Evolutionary conservation across 2,888 invertebrate genomes (phyloP), one percentile per base, ranked within the genome.

Genomic region (Blera fallax): DNA sequence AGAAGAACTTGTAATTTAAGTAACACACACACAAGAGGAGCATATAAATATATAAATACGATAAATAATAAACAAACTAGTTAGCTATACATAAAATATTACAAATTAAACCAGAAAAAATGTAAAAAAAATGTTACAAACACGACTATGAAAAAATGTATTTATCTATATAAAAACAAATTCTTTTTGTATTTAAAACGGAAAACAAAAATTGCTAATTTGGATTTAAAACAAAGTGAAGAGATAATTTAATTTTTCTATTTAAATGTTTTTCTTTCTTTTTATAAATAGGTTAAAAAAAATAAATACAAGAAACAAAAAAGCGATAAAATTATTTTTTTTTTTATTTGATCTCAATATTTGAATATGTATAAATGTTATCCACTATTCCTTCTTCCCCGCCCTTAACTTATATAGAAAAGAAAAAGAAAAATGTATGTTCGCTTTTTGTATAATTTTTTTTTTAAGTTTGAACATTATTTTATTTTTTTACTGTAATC

Each of bases 271-370:
- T 78, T 82, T 78, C 60, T 76, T 69, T 80, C 52, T 67, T 81
- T 80, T 18, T 40, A 67, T 21, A 81, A 62, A 67, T 84, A 87
- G 54, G 73, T 79, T 84, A 34, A 74, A 34, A 56, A 64, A 76
- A 76, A 40, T 24, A 24, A 24, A 24, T 24, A 24, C 14, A 40
- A 74, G 56, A 67, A 56, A 58, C 24, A 56, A 67, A 80, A 64
- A 70, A 77, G 70, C 69, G 74, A 70, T 76, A 80, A 69, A 84
- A 84, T 73, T 79, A 82, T 79, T 74, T 52, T 85, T 84, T n/a
- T 81, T 70, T 85, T 85, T 85, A 81, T 85, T 82, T 87, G 85
- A 87, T 87, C 82, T 87, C 82, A 87, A 82, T 87, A 87, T 82
- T 82, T 87, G 78, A 87, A 87, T 87, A 87, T 77, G 82, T 82